Base-by-base conservation (phyloP, 2,888 invertebrate species). In the Mechanitis messenoides region DNA sequence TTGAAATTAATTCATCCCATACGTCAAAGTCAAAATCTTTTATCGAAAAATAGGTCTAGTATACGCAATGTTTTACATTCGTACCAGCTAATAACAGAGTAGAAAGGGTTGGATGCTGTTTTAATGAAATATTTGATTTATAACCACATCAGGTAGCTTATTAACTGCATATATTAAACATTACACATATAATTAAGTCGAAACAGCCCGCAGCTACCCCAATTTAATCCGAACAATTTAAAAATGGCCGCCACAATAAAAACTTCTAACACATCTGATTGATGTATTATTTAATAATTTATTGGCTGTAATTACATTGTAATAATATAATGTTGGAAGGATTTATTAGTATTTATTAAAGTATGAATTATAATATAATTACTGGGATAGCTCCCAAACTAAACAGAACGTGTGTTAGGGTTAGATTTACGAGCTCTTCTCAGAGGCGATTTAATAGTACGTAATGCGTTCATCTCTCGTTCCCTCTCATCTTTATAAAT, bases 81-180 rank as follows among this genome's bases (percentile, higher is more conserved):
- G 75, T 76, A 81, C 73, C 72, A 67, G 61, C 81, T 84, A 84
- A 85, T 84, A 84, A 81, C 83, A 74, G 69, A 72, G 71, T 74
- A 74, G 72, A 82, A 87, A 89, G 89, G 89, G 88, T 86, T 88
- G 81, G 74, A 73, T 80, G 75, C 74, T 78, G 80, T 84, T 88
- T 88, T 90, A 90, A 90, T 90, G 89, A 89, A 90, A 88, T 87
- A 86, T 88, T 88, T 90, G 89, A 90, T 90, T 90, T 90, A 90
- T 90, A 81, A 82, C 79, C 81, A 74, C 81, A 84, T 87, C 87
- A 87, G 89, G 89, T 90, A 90, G 89, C 90, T 89, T 90, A 90
- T 89, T 88, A 90, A 85, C 84, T 83, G 85, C 84, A 85, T 87
- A 86, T 89, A 89, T 90, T 90, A 90, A 86, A 79, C 83, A 89